Percentiles rank a stretch among this genome's conserved stretches.
Evolutionary conservation across 2,888 invertebrate species (phyloP).

Genomic region (Dioctria linearis): DNA sequence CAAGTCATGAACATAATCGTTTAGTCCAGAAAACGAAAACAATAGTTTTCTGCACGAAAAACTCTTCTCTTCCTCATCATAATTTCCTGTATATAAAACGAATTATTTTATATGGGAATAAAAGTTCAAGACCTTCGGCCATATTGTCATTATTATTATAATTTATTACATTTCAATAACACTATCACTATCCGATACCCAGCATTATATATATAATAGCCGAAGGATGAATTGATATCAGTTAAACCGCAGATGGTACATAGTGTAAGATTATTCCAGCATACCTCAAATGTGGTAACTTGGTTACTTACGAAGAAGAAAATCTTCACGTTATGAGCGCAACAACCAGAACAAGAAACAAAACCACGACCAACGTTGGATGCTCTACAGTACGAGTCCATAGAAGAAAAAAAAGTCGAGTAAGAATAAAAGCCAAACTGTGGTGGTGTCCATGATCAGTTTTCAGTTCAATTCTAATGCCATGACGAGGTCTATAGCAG

Average conservation of each 20-base stretch:
- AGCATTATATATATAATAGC: too few species aligned
- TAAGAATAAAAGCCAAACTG: neutral
- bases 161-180: slow-evolving; percentile 47
- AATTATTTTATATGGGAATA: neutral
- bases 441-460: slow-evolving; percentile 3
- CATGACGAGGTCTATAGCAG: neutral
- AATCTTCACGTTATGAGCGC: slow-evolving; percentile 35
- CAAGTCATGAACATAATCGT: too few species aligned
- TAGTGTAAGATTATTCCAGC: neutral
- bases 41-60: too few species aligned
- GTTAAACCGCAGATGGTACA: slow-evolving; percentile 14
- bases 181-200: neutral
- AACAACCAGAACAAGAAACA: slow-evolving; percentile 37
- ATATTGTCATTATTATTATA: slow-evolving; percentile 30
- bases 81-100: too few species aligned
- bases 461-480: slow-evolving; percentile 33
- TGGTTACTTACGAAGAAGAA: neutral
- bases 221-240: neutral
- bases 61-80: too few species aligned
- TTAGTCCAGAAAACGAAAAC: too few species aligned
- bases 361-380: neutral
- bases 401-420: neutral
- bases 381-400: neutral
- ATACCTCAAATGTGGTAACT: neutral
- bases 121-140: slow-evolving; percentile 35